phyloP scores from a whole-genome alignment of 2,797 vertebrate species.

The Poliocrania exsul region DNA sequence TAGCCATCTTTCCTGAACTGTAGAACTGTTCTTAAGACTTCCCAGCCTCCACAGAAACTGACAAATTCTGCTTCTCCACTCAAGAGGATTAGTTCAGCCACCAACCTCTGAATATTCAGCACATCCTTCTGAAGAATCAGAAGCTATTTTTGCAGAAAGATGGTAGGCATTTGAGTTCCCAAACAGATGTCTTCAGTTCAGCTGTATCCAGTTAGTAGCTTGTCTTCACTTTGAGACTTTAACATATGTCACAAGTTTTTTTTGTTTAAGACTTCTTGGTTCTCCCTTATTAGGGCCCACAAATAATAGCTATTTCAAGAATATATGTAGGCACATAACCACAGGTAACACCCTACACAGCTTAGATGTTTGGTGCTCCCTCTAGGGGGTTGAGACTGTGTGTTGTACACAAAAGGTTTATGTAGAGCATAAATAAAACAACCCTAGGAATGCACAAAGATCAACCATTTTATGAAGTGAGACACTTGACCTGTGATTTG shows the following conservation, averaged over 20 bases:
- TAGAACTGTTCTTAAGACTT: not conserved
- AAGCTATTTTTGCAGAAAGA: not conserved
- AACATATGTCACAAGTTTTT: not conserved
- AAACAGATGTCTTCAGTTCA: not conserved
- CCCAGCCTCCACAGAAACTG: not conserved
- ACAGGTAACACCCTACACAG: not conserved
- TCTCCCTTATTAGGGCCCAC: not conserved
- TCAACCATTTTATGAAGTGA: not conserved
- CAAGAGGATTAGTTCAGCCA: not conserved
- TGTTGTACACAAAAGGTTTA: not conserved
- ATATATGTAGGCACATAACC: not conserved
- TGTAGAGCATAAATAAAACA: not conserved
- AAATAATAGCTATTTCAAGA: not conserved
- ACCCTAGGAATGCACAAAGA: not conserved
- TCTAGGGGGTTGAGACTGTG: not conserved
- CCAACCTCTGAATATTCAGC: not conserved
- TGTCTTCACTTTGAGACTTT: not conserved
- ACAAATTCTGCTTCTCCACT: not conserved
- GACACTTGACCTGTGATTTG: not conserved
- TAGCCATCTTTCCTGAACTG: not conserved
- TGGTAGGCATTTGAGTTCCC: not conserved
- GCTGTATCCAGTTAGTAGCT: rapidly evolving
- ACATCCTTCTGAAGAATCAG: not conserved
- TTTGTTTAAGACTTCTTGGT: not conserved
- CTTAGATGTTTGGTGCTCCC: not conserved